These are phyloP conservation scores for Tetramorium alpestre DNA, from an alignment of 1,140 invertebrate species.

Conservation along the genomic window DNA sequence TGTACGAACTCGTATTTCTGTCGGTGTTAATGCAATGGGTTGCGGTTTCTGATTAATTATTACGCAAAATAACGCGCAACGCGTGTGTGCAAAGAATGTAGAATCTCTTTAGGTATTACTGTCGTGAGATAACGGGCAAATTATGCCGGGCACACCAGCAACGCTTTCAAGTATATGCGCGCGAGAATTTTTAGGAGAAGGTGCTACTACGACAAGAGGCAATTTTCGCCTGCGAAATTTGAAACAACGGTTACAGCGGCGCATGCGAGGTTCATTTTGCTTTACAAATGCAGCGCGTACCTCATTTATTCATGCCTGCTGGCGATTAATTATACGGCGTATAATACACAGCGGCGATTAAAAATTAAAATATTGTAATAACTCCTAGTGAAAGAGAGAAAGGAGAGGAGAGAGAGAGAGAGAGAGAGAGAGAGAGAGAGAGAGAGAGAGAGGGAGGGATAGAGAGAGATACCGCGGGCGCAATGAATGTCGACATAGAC, in stretches of 20 bases:
- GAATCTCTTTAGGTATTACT: background rate
- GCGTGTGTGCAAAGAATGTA: background rate
- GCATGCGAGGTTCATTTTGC: background rate
- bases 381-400: constrained; percentile 19
- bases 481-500: constrained; percentile 50
- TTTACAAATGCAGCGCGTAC: constrained; percentile 11
- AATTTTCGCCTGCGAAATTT: background rate
- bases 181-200: background rate
- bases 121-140: constrained; percentile 3
- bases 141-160: background rate
- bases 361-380: constrained; percentile 61
- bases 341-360: constrained; percentile 49
- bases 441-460: background rate
- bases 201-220: background rate
- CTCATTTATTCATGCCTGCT: constrained; percentile 42
- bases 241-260: constrained; percentile 11
- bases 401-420: background rate
- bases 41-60: background rate
- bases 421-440: too few species aligned
- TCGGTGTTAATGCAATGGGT: background rate
- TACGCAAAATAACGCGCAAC: background rate
- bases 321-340: constrained; percentile 51
- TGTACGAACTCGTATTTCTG: background rate
- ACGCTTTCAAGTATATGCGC: background rate
- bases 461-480: background rate